Conservation (phyloP, 2,888 invertebrate genomes). For the Trachelus tabidus region DNA sequence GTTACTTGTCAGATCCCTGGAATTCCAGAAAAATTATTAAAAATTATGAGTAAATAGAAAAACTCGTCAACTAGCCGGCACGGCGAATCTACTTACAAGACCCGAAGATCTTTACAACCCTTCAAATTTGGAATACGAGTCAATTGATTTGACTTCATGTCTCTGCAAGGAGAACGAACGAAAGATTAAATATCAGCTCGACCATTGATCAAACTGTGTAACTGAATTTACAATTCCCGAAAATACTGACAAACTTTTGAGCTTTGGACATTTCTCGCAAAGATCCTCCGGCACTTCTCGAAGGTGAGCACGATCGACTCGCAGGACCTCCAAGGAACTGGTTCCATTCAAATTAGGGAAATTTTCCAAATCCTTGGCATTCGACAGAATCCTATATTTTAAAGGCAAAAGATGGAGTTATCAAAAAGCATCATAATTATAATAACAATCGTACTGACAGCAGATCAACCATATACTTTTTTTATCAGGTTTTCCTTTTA, state of each 20-base stretch:
- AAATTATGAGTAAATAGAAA: conserved; percentile 11
- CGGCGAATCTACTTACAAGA: conserved; percentile 79
- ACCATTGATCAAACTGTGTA: background rate
- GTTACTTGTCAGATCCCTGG: conserved; percentile 90
- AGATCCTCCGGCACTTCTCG: conserved; percentile 77
- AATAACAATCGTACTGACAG: too few relatives aligned
- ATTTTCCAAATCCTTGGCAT: conserved; percentile 80
- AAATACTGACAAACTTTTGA: conserved; percentile 85
- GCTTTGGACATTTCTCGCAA: conserved; percentile 81
- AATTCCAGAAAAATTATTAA: conserved; percentile 33
- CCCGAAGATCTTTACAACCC: conserved; percentile 83
- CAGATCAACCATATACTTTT: too few relatives aligned
- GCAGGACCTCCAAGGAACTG: conserved; percentile 80
- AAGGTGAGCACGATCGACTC: conserved; percentile 86
- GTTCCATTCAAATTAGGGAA: conserved; percentile 90
- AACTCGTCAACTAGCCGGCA: background rate
- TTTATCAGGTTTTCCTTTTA: background rate
- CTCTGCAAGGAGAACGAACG: conserved; percentile 70
- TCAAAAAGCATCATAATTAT: too few relatives aligned
- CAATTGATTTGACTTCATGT: conserved; percentile 87
- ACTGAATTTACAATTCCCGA: conserved; percentile 1
- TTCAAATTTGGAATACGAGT: conserved; percentile 80
- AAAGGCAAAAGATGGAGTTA: too few relatives aligned
- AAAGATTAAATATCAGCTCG: too few relatives aligned
- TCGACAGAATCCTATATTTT: conserved; percentile 81